Conservation (phyloP, 2,113 vertebrate genomes). For the Cavia porcellus region DNA sequence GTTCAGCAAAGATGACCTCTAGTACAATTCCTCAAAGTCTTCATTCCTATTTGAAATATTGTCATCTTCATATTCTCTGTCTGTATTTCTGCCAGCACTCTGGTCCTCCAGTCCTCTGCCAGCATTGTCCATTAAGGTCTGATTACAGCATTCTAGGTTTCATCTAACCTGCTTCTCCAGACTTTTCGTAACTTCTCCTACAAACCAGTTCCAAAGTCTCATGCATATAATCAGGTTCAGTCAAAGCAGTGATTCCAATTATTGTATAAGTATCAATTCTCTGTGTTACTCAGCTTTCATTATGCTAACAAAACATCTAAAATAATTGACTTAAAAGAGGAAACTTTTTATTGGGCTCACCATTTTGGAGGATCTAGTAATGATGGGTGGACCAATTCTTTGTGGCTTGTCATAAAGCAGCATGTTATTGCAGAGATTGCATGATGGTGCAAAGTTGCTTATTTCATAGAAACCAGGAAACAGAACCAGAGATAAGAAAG, state of each 20-base stretch:
- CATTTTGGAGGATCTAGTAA: not conserved
- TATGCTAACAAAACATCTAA: not conserved
- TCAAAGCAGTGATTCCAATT: not conserved
- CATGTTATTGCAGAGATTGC: not conserved
- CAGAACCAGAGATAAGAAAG: not conserved
- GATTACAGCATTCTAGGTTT: not conserved
- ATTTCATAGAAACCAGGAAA: not conserved
- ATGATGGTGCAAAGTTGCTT: not conserved
- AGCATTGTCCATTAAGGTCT: not conserved
- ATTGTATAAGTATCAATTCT: not conserved
- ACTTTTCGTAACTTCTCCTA: not conserved
- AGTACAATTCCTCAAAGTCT: not conserved
- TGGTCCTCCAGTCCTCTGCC: not conserved
- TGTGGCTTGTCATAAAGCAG: not conserved
- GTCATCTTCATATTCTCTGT: not conserved
- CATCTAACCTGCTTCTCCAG: not conserved
- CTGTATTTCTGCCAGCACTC: not conserved
- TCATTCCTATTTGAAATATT: not conserved
- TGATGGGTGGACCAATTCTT: not conserved
- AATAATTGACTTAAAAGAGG: not conserved
- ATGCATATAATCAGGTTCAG: not conserved
- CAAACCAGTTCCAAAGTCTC: not conserved
- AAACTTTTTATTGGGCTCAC: not conserved
- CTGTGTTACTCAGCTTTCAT: not conserved
- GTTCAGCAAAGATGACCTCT: not conserved